Percentiles rank a stretch among this genome's conserved stretches.
phyloP scores from a whole-genome alignment of 2,888 invertebrate species.

The Seira musarum region DNA sequence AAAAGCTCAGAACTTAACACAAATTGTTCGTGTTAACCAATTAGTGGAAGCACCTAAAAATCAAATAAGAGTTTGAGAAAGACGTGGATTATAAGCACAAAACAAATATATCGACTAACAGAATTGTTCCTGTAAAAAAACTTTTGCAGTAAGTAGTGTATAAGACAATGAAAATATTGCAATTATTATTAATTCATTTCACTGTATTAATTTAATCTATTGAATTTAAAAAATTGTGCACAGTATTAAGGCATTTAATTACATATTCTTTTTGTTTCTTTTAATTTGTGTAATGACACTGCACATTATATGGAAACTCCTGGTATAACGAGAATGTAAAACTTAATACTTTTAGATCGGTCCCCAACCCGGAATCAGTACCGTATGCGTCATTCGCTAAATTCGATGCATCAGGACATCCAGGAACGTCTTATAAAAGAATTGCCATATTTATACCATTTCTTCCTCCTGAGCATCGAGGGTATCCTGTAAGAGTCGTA shows the following conservation, averaged over 20 bases:
- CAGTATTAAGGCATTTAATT: neutral
- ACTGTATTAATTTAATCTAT: too few relatives aligned
- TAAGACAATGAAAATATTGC: conserved; percentile 14
- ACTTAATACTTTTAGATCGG: conserved; percentile 73
- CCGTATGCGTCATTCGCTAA: conserved; percentile 92
- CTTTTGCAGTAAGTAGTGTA: conserved; percentile 63
- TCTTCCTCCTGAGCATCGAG: conserved; percentile 84
- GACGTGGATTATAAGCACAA: conserved; percentile 27
- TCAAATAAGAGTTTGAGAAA: conserved; percentile 60
- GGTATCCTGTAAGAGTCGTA: conserved; percentile 87
- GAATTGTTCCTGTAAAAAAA: conserved; percentile 25
- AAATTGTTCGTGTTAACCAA: conserved; percentile 66
- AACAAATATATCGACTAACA: conserved; percentile 46
- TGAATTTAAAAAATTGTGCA: too few relatives aligned
- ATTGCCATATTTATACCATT: conserved; percentile 94
- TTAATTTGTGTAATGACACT: too few relatives aligned
- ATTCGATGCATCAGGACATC: conserved; percentile 84
- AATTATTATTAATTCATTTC: too few relatives aligned
- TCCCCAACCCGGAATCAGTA: conserved; percentile 76
- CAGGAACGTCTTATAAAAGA: conserved; percentile 77
- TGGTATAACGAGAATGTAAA: too few relatives aligned
- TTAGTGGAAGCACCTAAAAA: conserved; percentile 62
- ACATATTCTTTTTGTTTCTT: neutral
- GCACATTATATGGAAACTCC: too few relatives aligned
- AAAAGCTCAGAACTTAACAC: conserved; percentile 74